Percentiles rank a stretch among this genome's conserved stretches.
Evolutionary conservation across 2,797 vertebrate species (phyloP).

Genomic region (Enoplosus armatus): DNA sequence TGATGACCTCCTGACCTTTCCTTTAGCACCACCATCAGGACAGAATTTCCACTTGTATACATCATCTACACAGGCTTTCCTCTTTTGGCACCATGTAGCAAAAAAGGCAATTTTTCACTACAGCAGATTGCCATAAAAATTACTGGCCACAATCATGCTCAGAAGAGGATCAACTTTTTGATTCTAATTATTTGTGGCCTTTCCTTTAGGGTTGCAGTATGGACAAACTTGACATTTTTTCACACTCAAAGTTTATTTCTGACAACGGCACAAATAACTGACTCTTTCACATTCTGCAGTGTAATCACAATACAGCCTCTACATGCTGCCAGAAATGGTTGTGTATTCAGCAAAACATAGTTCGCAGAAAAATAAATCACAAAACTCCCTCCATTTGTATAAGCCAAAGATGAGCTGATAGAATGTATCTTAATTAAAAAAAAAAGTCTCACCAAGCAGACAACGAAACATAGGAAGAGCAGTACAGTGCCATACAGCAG

Average conservation of each 20-base stretch:
- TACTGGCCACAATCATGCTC: not conserved
- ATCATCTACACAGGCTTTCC: not conserved
- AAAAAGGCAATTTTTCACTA: not conserved
- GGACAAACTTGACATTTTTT: not conserved
- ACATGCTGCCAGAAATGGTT: slow-evolving; percentile 3
- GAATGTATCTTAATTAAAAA: not conserved
- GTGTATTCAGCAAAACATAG: not conserved
- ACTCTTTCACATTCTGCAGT: not conserved
- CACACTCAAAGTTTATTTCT: not conserved
- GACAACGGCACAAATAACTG: not conserved
- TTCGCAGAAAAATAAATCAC: not conserved
- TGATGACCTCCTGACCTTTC: not conserved
- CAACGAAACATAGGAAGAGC: slow-evolving; percentile 86
- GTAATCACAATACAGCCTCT: not conserved
- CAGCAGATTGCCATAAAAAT: not conserved
- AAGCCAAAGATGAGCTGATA: not conserved
- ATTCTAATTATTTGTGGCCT: not conserved
- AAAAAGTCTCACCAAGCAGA: slow-evolving; percentile 84
- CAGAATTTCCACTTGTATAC: not conserved
- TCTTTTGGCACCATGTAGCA: not conserved
- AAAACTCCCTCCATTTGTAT: not conserved
- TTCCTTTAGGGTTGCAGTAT: not conserved
- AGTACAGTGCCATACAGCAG: slow-evolving; percentile 85
- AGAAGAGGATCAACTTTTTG: not conserved
- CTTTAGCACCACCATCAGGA: not conserved